Evolutionary conservation across 2,113 vertebrate species (phyloP), one percentile per base, ranked within the genome.

Genomic region (Hippocampus mohnikei): DNA sequence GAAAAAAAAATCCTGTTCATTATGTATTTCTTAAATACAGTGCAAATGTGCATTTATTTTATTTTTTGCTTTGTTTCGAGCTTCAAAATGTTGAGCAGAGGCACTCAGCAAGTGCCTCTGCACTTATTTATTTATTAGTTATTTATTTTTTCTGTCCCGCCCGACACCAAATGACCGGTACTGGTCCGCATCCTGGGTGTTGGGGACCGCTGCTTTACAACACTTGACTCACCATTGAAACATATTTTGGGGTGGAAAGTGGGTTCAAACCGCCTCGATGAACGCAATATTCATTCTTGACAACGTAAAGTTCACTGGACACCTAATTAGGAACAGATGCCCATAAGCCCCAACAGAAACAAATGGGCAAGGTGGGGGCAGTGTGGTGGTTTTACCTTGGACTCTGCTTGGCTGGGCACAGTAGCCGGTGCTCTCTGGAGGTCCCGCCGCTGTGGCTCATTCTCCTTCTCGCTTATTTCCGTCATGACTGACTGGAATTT

Each of bases 401-500:
- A 93, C 52, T 94, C 94, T 1, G 88, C 87, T 37, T 88, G 86
- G 77, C 85, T 88, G 29, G 88, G 82, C 11, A 82, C 78, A 18
- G 87, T 88, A 0, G 89, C 89, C 29, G 90, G 90, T 3, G 88
- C 85, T 52, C 86, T 88, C 72, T 90, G 90, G 2, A 91, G 72
- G 76, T 91, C 90, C 76, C 90, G 90, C 77, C 89, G 88, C 67
- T 94, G 93, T 5, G 91, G 91, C 8, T 94, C 93, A 8, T 92
- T 94, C 75, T 95, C 94, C 80, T 93, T 95, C 77, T 95, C 93
- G 73, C 85, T 94, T 70, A 93, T 95, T 84, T 95, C 94, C 50
- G 94, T 95, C 94, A 95, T 95, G 20, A 79, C n/a, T 61, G 27
- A 53, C 5, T 69, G 8, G 27, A 48, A 7, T 56, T 8, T n/a